These are phyloP conservation scores for Amblyraja radiata DNA, from an alignment of 2,797 vertebrate genomes.

Conservation along the genomic window DNA sequence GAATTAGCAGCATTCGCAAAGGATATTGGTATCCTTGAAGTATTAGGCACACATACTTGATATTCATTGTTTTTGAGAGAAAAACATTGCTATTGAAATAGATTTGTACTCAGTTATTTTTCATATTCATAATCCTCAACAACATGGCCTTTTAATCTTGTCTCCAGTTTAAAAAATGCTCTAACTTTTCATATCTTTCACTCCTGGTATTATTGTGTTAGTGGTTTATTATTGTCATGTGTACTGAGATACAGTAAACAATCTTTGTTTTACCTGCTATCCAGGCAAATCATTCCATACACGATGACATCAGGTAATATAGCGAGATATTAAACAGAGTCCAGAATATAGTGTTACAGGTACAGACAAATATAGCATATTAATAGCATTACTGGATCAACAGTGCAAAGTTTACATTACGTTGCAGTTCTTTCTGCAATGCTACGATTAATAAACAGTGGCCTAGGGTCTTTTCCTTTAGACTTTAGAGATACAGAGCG, in stretches of 20 bases:
- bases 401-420: neutral
- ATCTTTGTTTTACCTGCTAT: too few species aligned
- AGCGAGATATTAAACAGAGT: too few species aligned
- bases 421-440: neutral
- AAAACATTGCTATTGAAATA: neutral
- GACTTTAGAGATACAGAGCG: too few species aligned
- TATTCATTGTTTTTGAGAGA: neutral
- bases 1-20: neutral
- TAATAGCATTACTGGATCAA: neutral
- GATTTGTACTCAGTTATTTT: neutral
- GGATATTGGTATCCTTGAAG: neutral
- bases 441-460: neutral
- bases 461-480: neutral
- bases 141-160: neutral
- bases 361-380: too few species aligned
- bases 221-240: too few species aligned
- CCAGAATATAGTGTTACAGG: too few species aligned
- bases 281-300: too few species aligned
- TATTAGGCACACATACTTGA: neutral
- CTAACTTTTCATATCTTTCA: neutral
- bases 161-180: neutral
- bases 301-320: too few species aligned
- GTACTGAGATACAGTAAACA: too few species aligned
- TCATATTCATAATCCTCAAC: neutral
- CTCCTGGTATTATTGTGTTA: neutral